Evolutionary conservation across 2,888 invertebrate species (phyloP).

Genomic region (Tethea ocularis): DNA sequence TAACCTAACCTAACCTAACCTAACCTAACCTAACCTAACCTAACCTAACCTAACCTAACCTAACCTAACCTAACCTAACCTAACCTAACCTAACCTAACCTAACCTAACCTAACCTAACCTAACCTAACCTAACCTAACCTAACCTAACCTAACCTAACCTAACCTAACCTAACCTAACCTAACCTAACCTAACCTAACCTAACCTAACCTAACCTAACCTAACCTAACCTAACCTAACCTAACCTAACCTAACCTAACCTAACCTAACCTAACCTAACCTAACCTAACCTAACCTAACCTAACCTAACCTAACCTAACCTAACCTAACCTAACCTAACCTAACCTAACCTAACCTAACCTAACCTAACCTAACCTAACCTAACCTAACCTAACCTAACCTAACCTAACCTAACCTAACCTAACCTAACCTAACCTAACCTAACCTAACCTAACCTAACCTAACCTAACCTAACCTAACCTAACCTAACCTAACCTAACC

Average conservation of each 20-base stretch:
- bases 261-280: conserved; percentile 10
- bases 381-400: conserved; percentile 13
- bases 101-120: conserved; percentile 22
- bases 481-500: conserved; percentile 23
- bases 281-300: conserved; percentile 16
- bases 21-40: conserved; percentile 20
- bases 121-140: conserved; percentile 20
- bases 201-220: conserved; percentile 22
- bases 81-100: conserved; percentile 22
- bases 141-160: too few species aligned
- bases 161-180: too few species aligned
- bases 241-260: conserved; percentile 23
- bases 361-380: background rate
- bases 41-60: conserved; percentile 20
- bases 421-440: conserved; percentile 18
- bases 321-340: conserved; percentile 14
- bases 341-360: too few species aligned
- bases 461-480: conserved; percentile 15
- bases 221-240: conserved; percentile 24
- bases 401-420: conserved; percentile 20
- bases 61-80: conserved; percentile 22
- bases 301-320: conserved; percentile 19
- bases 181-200: conserved; percentile 17
- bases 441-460: conserved; percentile 19
- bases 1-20: conserved; percentile 20